Percentiles rank a stretch among this genome's conserved stretches.
Evolutionary conservation across 1,140 invertebrate species (phyloP).

Genomic region (Pseudomyrmex gracilis): DNA sequence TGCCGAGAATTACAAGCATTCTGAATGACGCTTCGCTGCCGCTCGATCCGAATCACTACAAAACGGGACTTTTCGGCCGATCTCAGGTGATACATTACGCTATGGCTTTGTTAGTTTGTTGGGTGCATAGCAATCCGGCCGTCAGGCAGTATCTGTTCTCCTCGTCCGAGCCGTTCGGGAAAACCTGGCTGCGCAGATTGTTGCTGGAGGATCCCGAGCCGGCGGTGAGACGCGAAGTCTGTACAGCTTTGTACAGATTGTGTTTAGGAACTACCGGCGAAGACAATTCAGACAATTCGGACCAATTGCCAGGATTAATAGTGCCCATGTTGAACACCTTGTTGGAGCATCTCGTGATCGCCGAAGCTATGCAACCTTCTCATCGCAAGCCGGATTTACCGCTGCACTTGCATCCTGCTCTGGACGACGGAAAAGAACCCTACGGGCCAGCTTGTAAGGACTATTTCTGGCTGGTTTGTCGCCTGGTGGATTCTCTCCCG

Average conservation of each 20-base stretch:
- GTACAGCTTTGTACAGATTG: conserved; percentile 94
- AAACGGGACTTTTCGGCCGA: conserved; percentile 94
- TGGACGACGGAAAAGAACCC: conserved; percentile 95
- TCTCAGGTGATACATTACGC: conserved; percentile 94
- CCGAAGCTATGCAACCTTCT: conserved; percentile 93
- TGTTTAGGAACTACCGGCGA: conserved; percentile 90
- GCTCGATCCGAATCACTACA: conserved; percentile 92
- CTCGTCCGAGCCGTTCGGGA: conserved; percentile 88
- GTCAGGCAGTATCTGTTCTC: conserved; percentile 89
- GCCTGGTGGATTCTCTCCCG: conserved; percentile 94
- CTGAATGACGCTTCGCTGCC: conserved; percentile 93
- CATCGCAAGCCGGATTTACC: conserved; percentile 83
- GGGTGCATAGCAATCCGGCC: conserved; percentile 91
- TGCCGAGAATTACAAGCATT: conserved; percentile 94
- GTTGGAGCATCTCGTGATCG: conserved; percentile 92
- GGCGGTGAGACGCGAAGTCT: conserved; percentile 94
- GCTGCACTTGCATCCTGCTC: conserved; percentile 85
- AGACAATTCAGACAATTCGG: conserved; percentile 85
- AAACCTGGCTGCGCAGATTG: conserved; percentile 90
- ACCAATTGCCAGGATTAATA: conserved; percentile 87
- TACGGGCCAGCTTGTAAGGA: conserved; percentile 97
- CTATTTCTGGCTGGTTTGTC: conserved; percentile 96
- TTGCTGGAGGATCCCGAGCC: conserved; percentile 94
- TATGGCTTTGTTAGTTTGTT: conserved; percentile 93
- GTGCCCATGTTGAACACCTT: conserved; percentile 93